phyloP scores from a whole-genome alignment of 2,797 vertebrate genomes.

The Crocidura indochinensis region DNA sequence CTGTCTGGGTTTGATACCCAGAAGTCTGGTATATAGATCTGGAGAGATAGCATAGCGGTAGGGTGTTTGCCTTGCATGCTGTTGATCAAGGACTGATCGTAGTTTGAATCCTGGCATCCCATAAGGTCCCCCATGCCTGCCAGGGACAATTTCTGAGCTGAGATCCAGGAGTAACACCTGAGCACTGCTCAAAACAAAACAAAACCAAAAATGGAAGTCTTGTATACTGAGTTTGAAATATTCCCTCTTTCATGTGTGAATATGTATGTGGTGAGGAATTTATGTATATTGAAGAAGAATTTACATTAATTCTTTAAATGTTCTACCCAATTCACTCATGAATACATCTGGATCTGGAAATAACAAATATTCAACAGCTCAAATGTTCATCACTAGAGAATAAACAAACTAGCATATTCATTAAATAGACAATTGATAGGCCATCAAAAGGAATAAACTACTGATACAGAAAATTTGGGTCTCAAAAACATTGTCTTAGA shows the following conservation, averaged over 20 bases:
- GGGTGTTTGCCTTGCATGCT: too few species aligned
- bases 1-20: not conserved
- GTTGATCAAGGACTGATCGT: too few species aligned
- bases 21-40: not conserved
- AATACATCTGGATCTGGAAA: not conserved
- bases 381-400: not conserved
- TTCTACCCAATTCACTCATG: not conserved
- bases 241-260: not conserved
- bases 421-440: not conserved
- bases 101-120: too few species aligned
- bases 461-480: not conserved
- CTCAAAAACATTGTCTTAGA: conserved; percentile 25
- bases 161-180: too few species aligned
- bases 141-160: too few species aligned
- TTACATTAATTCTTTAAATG: not conserved
- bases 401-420: not conserved
- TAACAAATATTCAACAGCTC: conserved; percentile 46
- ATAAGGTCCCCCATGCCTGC: too few species aligned
- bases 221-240: not conserved
- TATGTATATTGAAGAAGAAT: not conserved
- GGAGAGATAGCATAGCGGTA: too few species aligned
- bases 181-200: too few species aligned
- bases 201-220: too few species aligned
- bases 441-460: not conserved
- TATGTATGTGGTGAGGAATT: not conserved